These are phyloP conservation scores for Leucopsar rothschildi DNA, from an alignment of 2,113 vertebrate genomes.

Conservation along the genomic window DNA sequence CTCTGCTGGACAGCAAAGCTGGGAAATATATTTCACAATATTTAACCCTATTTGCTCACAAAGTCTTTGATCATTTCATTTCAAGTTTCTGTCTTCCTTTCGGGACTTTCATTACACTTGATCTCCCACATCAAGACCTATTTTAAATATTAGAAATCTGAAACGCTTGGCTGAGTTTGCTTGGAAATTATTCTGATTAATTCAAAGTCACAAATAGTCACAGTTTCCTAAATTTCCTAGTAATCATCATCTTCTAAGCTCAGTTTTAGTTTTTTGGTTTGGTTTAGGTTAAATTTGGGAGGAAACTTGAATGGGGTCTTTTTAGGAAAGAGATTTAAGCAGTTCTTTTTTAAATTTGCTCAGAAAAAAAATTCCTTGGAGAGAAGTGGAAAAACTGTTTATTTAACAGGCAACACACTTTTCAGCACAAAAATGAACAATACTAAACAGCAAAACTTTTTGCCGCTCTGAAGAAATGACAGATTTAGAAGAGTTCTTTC, in stretches of 20 bases:
- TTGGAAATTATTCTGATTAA: neutral
- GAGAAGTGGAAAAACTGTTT: no score
- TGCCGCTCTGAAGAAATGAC: no score
- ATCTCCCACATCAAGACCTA: neutral
- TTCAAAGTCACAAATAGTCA: neutral
- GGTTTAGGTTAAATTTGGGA: no score
- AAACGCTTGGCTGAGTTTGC: neutral
- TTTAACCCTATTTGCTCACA: neutral
- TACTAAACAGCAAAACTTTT: no score
- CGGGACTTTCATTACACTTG: neutral
- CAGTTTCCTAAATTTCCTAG: neutral
- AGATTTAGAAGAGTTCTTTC: no score
- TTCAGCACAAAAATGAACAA: no score
- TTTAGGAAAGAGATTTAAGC: no score
- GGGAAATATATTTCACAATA: neutral
- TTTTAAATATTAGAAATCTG: neutral
- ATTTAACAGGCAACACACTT: no score
- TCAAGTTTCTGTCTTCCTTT: neutral
- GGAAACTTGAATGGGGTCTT: no score
- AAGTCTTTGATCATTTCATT: neutral
- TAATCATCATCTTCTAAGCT: neutral
- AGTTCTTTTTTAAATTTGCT: no score
- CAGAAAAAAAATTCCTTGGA: no score
- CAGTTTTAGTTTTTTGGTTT: neutral
- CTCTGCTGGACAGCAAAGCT: conserved; percentile 34